Conservation (phyloP, 2,797 vertebrate species). For the Sarcophilus harrisii region DNA sequence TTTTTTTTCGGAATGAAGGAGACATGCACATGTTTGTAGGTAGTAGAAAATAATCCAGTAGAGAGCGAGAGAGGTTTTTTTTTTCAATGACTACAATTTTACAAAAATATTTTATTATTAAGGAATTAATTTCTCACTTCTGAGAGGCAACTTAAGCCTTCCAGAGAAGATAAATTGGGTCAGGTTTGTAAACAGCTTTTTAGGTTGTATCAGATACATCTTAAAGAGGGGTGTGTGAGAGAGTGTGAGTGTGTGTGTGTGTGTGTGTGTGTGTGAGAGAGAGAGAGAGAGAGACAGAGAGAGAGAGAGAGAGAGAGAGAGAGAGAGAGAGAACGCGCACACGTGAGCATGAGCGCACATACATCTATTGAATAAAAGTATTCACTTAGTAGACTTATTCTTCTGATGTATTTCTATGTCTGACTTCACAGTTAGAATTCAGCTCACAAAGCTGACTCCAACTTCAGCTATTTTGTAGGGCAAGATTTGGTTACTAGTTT, state of each 20-base stretch:
- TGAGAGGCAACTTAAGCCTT: constrained; percentile 26
- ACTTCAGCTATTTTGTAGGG: neutral
- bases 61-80: neutral
- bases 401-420: neutral
- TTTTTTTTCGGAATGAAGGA: neutral
- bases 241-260: too few species aligned
- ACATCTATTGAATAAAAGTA: constrained; percentile 16
- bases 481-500: neutral
- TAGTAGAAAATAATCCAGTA: neutral
- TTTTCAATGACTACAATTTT: constrained; percentile 46
- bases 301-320: neutral
- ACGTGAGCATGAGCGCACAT: too few species aligned
- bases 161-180: neutral
- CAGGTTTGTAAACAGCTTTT: constrained; percentile 24
- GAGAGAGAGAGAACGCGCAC: neutral
- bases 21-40: neutral
- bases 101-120: neutral
- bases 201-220: neutral
- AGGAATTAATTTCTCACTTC: constrained; percentile 35
- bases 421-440: neutral
- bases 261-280: neutral
- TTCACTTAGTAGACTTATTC: neutral
- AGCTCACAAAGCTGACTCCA: neutral
- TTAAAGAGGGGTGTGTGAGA: neutral
- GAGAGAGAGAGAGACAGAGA: neutral